These are phyloP conservation scores for Pterobdella sp. DNA, from an alignment of 2,888 invertebrate species.

Conservation along the genomic window DNA sequence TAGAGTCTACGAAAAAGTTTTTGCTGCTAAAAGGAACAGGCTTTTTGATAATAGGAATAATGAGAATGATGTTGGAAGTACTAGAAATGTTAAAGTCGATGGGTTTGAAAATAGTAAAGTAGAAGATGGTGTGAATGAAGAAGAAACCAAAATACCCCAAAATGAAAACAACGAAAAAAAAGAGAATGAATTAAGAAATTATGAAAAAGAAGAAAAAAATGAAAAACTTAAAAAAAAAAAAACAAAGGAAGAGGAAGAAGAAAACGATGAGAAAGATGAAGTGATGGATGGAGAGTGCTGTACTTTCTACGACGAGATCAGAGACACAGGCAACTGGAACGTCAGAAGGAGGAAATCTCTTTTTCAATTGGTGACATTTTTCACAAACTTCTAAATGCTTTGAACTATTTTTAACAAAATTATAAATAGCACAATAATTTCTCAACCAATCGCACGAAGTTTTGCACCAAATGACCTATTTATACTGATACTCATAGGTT, in stretches of 20 bases:
- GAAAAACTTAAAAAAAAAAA: neutral
- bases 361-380: neutral
- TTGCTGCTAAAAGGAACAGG: neutral
- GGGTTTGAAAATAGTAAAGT: neutral
- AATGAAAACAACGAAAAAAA: too few species aligned
- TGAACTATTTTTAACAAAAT: too few species aligned
- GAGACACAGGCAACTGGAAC: neutral
- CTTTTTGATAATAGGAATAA: neutral
- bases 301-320: conserved; percentile 4
- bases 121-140: neutral
- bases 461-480: neutral
- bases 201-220: neutral
- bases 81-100: neutral
- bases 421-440: neutral
- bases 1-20: too few species aligned
- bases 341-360: neutral
- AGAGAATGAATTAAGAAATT: too few species aligned
- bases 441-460: neutral
- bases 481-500: too few species aligned
- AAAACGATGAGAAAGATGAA: neutral
- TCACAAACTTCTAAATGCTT: too few species aligned
- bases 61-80: neutral
- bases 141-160: too few species aligned
- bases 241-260: neutral
- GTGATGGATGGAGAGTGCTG: neutral